These are phyloP conservation scores for Macrobrachium nipponense DNA, from an alignment of 1,140 invertebrate species.

Conservation along the genomic window DNA sequence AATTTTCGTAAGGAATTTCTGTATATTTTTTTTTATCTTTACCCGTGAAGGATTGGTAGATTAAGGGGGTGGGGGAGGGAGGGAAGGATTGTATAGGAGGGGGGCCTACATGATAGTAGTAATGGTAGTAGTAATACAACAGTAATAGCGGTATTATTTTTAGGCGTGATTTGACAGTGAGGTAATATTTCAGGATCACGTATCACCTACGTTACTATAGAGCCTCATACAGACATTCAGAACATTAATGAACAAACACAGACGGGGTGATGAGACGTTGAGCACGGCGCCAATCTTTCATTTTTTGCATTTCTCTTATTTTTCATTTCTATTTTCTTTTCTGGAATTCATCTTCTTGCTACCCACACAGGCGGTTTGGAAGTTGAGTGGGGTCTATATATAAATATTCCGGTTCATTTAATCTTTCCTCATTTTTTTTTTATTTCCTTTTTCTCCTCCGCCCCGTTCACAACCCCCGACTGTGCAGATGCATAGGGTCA, in stretches of 20 bases:
- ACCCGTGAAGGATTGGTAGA: constrained; percentile 3
- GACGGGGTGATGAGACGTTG: constrained; percentile 40
- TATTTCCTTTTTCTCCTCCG: too few species aligned
- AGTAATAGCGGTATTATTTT: constrained; percentile 26
- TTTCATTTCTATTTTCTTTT: too few species aligned
- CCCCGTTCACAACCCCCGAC: background rate
- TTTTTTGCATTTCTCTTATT: too few species aligned
- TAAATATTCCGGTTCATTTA: too few species aligned
- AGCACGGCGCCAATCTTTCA: background rate
- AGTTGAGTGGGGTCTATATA: too few species aligned
- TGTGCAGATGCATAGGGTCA: background rate
- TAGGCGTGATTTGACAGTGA: constrained; percentile 13
- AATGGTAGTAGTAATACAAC: constrained; percentile 34
- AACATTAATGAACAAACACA: constrained; percentile 58
- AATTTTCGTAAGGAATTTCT: too few species aligned
- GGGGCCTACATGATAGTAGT: constrained; percentile 35
- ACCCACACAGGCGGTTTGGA: background rate
- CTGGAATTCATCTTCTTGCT: too few species aligned
- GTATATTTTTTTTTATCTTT: background rate
- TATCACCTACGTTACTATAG: constrained; percentile 51
- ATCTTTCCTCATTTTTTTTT: too few species aligned
- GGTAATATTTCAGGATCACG: constrained; percentile 42
- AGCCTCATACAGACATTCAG: constrained; percentile 60
- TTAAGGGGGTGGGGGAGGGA: too few species aligned
- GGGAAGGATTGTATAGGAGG: background rate